Percentiles rank a stretch among this genome's conserved stretches.
phyloP scores from a whole-genome alignment of 2,113 vertebrate genomes.

The Casuarius casuarius region DNA sequence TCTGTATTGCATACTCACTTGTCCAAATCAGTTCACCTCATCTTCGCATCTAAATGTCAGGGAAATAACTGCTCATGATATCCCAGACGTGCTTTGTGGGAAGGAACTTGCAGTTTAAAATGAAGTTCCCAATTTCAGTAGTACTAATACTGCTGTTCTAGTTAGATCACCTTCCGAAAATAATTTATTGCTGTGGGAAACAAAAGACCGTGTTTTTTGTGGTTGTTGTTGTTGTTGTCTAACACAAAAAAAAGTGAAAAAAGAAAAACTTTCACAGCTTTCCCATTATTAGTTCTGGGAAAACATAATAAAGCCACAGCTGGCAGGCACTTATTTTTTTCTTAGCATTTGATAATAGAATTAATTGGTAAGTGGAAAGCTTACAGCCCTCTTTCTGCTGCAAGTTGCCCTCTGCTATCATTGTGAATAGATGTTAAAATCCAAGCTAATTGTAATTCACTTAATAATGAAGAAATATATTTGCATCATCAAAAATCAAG shows the following conservation, averaged over 20 bases:
- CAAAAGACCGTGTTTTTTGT: neutral
- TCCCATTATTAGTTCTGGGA: conserved; percentile 81
- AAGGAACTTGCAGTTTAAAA: neutral
- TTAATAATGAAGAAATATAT: conserved; percentile 73
- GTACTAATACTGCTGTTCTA: neutral
- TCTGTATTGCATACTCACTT: neutral
- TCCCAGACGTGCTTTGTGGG: neutral
- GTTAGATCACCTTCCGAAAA: conserved; percentile 38
- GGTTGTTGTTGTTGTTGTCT: conserved; percentile 23
- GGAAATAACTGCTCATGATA: neutral
- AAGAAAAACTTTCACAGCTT: conserved; percentile 73
- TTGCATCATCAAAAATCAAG: conserved; percentile 33
- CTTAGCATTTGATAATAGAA: conserved; percentile 83
- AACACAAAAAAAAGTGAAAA: conserved; percentile 50
- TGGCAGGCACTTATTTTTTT: conserved; percentile 81
- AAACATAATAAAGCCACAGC: conserved; percentile 84
- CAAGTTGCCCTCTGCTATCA: conserved; percentile 76
- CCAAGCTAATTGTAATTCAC: conserved; percentile 76
- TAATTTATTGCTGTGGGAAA: neutral
- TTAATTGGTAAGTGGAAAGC: conserved; percentile 82
- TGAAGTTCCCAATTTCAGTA: conserved; percentile 22
- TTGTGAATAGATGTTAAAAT: conserved; percentile 78
- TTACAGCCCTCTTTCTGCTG: conserved; percentile 73
- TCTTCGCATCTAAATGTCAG: neutral
- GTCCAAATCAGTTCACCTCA: neutral